Evolutionary conservation across 2,113 vertebrate genomes (phyloP), one percentile per base, ranked within the genome.

Genomic region (Lota lota): DNA sequence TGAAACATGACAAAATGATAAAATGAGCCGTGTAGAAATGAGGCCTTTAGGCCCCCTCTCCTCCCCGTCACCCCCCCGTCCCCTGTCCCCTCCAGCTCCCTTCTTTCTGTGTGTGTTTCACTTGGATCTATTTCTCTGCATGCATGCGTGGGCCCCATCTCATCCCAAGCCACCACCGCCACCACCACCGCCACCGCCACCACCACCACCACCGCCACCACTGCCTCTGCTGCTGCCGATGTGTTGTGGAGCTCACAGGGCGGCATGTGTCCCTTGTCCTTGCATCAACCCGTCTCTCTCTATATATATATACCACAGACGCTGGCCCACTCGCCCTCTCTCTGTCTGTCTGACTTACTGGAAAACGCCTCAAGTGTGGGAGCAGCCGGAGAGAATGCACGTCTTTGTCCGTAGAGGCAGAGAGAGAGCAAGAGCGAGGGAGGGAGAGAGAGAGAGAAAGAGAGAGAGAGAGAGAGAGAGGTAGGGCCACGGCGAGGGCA

Each of bases 331-430:
- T 40, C 36, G 68, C 66, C 69, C 78, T 70, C 67, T 47, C 56
- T 24, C 24, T 50, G 17, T 50, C 63, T 51, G 69, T 85, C 69
- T 79, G 73, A 60, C 47, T 68, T 81, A 66, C 79, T 85, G 77
- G 81, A 85, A 81, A 80, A 40, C 11, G 36, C 3, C 36, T 10
- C 36, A 40, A 82, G 47, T 16, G 73, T 70, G 78, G 74, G 53
- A 80, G 85, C 83, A 85, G 88, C 28, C 15, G 3, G 14, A 58
- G 59, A 87, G 72, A 91, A 90, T 79, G 22, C 19, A 0, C 22
- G 7, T 65, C 81, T 88, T 89, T 90, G 88, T 90, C 77, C 4
- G 65, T 53, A 6, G 28, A 18, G 61, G n/a, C 28, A 73, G 71
- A 67, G 68, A 65, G 59, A 17, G 20, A 10, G 10, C n/a, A 7